Base-by-base conservation (phyloP, 2,888 invertebrate species). In the Philereme vetulata region DNA sequence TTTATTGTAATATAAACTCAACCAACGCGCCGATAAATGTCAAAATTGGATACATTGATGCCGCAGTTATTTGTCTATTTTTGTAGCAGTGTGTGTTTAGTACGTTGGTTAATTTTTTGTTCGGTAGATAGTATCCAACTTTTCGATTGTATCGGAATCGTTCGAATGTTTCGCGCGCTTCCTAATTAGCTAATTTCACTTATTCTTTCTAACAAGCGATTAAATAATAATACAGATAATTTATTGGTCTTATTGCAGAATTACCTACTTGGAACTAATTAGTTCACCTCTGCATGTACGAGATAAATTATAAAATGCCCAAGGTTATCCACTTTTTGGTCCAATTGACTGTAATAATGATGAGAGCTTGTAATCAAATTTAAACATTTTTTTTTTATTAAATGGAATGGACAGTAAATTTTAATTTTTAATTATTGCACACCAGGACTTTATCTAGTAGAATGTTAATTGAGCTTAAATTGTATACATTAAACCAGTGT, bases 181-280 rank as follows among this genome's bases (percentile, higher is more conserved):
- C 72, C 68, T 77, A 77, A 81, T 80, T 80, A 79, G 70, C 74
- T 69, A 79, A 76, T 78, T 79, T 76, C 72, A 74, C 72, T 56
- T 62, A 58, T 64, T 62, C 56, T 55, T 62, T 60, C 51, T 56
- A 51, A 64, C 51, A 56, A 52, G 77, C 70, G 66, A 62, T 59
- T 59, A 55, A 56, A 56, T 42, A 42, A n/a, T n/a, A 48, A 58
- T 46, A 42, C 21, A 21, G 58, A 60, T 63, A 59, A 66, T 32
- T 61, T 43, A 34, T 44, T 32, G 9, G 40, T 5, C 21, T 49
- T 32, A 51, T 42, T 51, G 42, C 42, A 51, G 44, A 49, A 49
- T 44, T 44, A 56, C 8, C 35, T 35, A 40, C 6, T 21, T 44
- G 4, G 49, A 56, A 56, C 55, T 21, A 1, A 21, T 21, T 21